Evolutionary conservation across 2,888 invertebrate species (phyloP), one percentile per base, ranked within the genome.

Genomic region (Arrhopalites spinosus): DNA sequence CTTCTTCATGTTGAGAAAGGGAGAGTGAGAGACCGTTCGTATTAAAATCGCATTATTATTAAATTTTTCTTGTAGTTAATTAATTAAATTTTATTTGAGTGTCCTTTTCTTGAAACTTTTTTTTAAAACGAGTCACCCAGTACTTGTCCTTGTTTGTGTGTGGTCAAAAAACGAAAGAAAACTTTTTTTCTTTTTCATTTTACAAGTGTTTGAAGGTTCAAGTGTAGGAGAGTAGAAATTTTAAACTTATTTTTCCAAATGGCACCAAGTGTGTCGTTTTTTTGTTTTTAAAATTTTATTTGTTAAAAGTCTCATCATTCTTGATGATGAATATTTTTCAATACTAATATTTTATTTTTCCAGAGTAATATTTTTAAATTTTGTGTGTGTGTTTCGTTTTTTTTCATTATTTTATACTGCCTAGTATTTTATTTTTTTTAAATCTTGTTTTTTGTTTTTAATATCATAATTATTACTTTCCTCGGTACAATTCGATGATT

Each of bases 401-500:
- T 11, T 27, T 25, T 59, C 25, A 25, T 1, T 59, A 25, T 59
- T 50, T 50, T 50, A 50, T n/a, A 23, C 25, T 15, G 50, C 2
- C n/a, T 50, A 50, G 2, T 50, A 15, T 8, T 15, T 5, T 50
- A 50, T 50, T 3, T n/a, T 8, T 50, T 8, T 50, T n/a, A n/a
- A 50, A 50, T 50, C 3, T 50, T 50, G 7, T 50, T 59, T 59
- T 27, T 3, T 53, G n/a, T 53, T 56, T 20, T 56, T 56, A n/a
- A 8, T 67, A 47, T 67, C 47, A 53, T 36, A 36, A 64, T 13
- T 75, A 79, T 83, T 82, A 95, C 88, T 95, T 95, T 86, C 95
- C 94, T 84, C 95, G 90, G 87, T 96, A 96, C 85, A 94, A 94
- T 88, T 95, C 94, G 85, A 96, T 96, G 85, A 96, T 95, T 85